Evolutionary conservation across 2,888 invertebrate species (phyloP), one percentile per base, ranked within the genome.

Genomic region (Pyrrhia umbra): DNA sequence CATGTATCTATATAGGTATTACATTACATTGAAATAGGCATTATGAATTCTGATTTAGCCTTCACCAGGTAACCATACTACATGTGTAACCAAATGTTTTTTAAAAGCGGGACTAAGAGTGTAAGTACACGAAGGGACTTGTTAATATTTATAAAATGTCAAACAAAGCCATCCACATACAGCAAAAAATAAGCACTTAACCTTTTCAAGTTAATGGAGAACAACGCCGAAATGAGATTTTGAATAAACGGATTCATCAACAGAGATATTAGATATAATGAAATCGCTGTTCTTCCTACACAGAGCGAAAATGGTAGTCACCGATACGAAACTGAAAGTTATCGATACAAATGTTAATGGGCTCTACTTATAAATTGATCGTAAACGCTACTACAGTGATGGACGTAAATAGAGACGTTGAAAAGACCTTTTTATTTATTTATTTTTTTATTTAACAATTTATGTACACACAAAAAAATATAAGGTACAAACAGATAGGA

Each of bases 251-350:
- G 50, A 57, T 56, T 64, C 27, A 65, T 65, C 60, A 65, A 34
- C 57, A 46, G 50, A 30, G 25, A 23, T 15, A 45, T 68, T 51
- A 27, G 16, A 25, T 30, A 15, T 64, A 68, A 68, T 58, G 47
- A 62, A 66, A 62, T 59, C 55, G 30, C 13, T 46, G 49, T n/a
- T 52, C 77, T 63, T 13, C 73, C 74, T 68, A 80, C 77, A 71
- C 58, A 27, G 15, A 20, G 27, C 57, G 18, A 52, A 66, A 54
- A 73, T 57, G 61, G 59, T 39, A n/a, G 54, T 30, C 27, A 47
- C 61, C 39, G 37, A 40, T 43, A 49, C 34, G 51, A 68, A 77
- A 77, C 43, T 46, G 64, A 77, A 77, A 75, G 63, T 68, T 55
- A 57, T 43, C 55, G 51, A 61, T 62, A 50, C 59, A 39, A 61